Percentiles rank a stretch among this genome's conserved stretches.
phyloP scores from a whole-genome alignment of 2,888 invertebrate genomes.

The Drosophila antonietae region DNA sequence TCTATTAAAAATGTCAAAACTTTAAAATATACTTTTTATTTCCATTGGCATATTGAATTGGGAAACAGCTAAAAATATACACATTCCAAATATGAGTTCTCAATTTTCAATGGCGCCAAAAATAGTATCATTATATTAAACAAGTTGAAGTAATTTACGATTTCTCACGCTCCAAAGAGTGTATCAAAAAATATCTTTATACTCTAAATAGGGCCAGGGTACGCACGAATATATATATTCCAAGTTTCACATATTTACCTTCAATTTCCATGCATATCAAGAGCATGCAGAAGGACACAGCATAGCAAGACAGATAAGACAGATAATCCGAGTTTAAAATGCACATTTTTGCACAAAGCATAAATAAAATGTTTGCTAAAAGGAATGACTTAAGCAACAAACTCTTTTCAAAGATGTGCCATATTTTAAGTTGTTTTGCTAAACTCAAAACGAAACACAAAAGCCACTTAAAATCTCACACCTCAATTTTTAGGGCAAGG shows the following conservation, averaged over 20 bases:
- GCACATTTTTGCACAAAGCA: background rate
- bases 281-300: background rate
- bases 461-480: constrained; percentile 29
- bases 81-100: background rate
- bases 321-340: background rate
- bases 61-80: background rate
- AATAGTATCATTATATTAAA: background rate
- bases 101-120: background rate
- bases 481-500: constrained; percentile 43
- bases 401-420: constrained; percentile 34
- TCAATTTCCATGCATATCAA: background rate
- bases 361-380: constrained; percentile 2
- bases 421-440: constrained; percentile 12
- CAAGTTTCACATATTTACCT: background rate
- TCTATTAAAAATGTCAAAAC: too few relatives aligned
- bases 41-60: background rate
- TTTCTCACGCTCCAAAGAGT: background rate
- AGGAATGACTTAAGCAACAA: constrained; percentile 61
- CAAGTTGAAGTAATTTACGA: background rate
- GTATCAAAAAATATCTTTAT: background rate
- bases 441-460: constrained; percentile 3
- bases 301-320: background rate
- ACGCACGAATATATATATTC: background rate
- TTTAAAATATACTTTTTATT: background rate
- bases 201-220: background rate